Evolutionary conservation across 1,140 invertebrate genomes (phyloP).

Genomic region (Brachystomella parvula): DNA sequence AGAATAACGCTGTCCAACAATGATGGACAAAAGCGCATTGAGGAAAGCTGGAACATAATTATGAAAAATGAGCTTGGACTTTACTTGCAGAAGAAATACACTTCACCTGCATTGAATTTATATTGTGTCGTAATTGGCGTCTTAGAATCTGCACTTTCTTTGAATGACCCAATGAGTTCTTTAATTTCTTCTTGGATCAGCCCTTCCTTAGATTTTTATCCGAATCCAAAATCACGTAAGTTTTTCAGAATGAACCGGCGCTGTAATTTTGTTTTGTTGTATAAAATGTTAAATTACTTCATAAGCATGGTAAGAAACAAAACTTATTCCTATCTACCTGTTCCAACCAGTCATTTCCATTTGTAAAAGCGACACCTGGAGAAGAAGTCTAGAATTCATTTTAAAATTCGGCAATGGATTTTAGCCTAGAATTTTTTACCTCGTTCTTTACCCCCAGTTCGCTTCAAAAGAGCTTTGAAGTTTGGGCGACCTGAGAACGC

Average conservation of each 20-base stretch:
- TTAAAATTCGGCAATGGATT: background rate
- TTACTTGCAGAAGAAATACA: background rate
- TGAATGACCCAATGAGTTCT: conserved; percentile 5
- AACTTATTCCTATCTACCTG: background rate
- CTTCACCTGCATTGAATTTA: conserved; percentile 16
- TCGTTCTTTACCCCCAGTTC: background rate
- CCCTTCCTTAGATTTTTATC: conserved; percentile 6
- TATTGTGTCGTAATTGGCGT: conserved; percentile 12
- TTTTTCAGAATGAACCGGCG: conserved; percentile 11
- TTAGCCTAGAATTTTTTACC: background rate
- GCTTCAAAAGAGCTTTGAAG: background rate
- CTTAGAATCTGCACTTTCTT: background rate
- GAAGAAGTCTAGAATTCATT: background rate
- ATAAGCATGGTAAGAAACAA: background rate
- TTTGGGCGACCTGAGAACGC: background rate
- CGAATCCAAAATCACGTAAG: conserved; percentile 16
- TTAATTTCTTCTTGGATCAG: conserved; percentile 14
- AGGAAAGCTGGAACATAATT: background rate
- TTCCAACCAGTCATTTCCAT: conserved; percentile 12
- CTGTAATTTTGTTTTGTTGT: background rate
- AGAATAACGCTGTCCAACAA: conserved; percentile 4
- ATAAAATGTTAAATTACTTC: background rate
- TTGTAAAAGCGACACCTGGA: background rate
- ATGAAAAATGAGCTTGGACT: background rate
- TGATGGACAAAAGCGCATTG: conserved; percentile 17